phyloP scores from a whole-genome alignment of 1,140 invertebrate species.

The Dendroctonus valens region DNA sequence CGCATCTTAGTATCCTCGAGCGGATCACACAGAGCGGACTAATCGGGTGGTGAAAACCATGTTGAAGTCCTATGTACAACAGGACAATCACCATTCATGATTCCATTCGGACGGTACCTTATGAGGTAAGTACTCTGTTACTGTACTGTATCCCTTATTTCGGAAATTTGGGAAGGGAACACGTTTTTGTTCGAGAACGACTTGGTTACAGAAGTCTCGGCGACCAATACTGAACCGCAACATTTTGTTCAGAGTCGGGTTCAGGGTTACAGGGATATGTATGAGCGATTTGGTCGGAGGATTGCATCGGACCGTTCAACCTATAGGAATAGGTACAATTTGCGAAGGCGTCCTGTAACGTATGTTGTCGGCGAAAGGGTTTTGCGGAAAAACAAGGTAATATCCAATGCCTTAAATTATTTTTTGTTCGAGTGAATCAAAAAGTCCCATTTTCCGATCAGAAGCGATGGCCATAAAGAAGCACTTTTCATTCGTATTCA shows the following conservation, averaged over 20 bases:
- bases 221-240: neutral
- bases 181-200: slow-evolving; percentile 11
- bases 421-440: too few relatives aligned
- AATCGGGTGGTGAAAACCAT: slow-evolving; percentile 39
- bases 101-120: slow-evolving; percentile 42
- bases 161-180: slow-evolving; percentile 24
- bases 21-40: slow-evolving; percentile 36
- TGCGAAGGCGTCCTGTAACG: slow-evolving; percentile 17
- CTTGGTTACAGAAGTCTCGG: neutral
- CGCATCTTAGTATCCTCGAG: slow-evolving; percentile 35
- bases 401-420: slow-evolving; percentile 33
- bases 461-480: too few relatives aligned
- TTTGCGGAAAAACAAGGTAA: slow-evolving; percentile 22
- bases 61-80: slow-evolving; percentile 26
- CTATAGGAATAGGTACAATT: slow-evolving; percentile 28
- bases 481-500: too few relatives aligned
- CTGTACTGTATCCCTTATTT: too few relatives aligned
- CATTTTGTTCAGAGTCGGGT: neutral
- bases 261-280: neutral
- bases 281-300: too few relatives aligned
- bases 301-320: too few relatives aligned
- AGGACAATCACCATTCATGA: slow-evolving; percentile 40
- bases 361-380: slow-evolving; percentile 21
- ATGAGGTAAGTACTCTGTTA: too few relatives aligned
- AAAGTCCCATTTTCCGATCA: too few relatives aligned